Evolutionary conservation across 92 coral and sea anemone species (phyloP).

Genomic region (Porites rus): DNA sequence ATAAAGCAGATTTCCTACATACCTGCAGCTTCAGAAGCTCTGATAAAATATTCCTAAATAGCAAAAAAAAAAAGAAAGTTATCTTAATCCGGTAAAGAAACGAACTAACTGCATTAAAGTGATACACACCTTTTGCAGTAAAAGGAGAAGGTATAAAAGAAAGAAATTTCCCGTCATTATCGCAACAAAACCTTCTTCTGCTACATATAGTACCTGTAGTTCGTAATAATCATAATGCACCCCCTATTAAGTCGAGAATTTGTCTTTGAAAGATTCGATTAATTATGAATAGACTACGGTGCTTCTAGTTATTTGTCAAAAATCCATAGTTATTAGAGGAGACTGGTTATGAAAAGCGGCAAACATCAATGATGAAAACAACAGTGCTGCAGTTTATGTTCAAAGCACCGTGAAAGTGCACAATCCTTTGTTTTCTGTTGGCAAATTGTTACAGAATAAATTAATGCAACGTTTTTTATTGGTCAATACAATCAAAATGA

Average conservation of each 20-base stretch:
- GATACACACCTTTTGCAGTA: slow-evolving; percentile 8
- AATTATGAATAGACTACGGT: not conserved
- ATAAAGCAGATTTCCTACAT: not conserved
- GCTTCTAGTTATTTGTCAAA: not conserved
- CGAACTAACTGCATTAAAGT: not conserved
- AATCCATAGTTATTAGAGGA: no score
- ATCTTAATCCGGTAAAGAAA: not conserved
- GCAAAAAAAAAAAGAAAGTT: not conserved
- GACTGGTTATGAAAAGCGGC: no score
- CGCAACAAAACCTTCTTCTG: not conserved
- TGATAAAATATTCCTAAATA: not conserved
- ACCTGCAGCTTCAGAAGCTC: slow-evolving; percentile 2
- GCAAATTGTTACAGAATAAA: no score
- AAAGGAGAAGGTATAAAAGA: not conserved
- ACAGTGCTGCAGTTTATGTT: no score
- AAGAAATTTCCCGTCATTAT: not conserved
- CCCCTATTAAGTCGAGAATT: not conserved
- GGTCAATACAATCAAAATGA: no score
- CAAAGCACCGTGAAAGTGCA: no score
- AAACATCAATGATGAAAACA: no score
- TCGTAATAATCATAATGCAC: not conserved
- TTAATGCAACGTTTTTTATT: no score
- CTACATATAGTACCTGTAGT: not conserved
- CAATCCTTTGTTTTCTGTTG: no score
- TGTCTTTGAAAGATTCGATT: not conserved